Percentiles rank a stretch among this genome's conserved stretches.
Evolutionary conservation across 2,888 invertebrate species (phyloP).

Genomic region (Pecten maximus): DNA sequence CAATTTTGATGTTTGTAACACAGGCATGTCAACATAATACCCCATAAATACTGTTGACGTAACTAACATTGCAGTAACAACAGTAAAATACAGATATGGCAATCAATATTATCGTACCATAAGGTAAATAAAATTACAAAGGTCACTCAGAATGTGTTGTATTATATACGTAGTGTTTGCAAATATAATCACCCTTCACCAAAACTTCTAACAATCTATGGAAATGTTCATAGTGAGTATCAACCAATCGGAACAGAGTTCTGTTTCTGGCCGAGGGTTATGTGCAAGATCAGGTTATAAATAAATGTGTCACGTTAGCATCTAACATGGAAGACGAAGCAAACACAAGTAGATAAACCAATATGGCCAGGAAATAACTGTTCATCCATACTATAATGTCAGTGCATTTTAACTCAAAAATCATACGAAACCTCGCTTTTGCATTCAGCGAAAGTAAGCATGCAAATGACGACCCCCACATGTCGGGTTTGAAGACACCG

Average conservation of each 20-base stretch:
- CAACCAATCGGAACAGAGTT: constrained; percentile 22
- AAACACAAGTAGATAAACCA: constrained; percentile 32
- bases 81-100: neutral
- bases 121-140: constrained; percentile 23
- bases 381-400: constrained; percentile 1
- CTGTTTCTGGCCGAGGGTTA: constrained; percentile 17
- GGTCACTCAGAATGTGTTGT: constrained; percentile 17
- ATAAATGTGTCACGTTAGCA: constrained; percentile 35
- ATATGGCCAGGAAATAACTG: constrained; percentile 35
- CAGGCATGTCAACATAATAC: neutral
- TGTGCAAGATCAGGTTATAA: constrained; percentile 11
- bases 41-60: neutral
- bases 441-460: constrained; percentile 1
- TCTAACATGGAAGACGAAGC: constrained; percentile 35
- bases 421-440: neutral
- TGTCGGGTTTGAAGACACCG: neutral
- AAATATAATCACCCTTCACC: constrained; percentile 28
- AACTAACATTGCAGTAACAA: neutral
- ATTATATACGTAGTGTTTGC: constrained; percentile 13
- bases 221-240: constrained; percentile 12
- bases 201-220: constrained; percentile 31
- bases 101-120: neutral
- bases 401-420: constrained; percentile 6
- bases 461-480: neutral
- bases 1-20: neutral